Conservation (phyloP, 1,140 invertebrate genomes). For the Chlorops oryzae region DNA sequence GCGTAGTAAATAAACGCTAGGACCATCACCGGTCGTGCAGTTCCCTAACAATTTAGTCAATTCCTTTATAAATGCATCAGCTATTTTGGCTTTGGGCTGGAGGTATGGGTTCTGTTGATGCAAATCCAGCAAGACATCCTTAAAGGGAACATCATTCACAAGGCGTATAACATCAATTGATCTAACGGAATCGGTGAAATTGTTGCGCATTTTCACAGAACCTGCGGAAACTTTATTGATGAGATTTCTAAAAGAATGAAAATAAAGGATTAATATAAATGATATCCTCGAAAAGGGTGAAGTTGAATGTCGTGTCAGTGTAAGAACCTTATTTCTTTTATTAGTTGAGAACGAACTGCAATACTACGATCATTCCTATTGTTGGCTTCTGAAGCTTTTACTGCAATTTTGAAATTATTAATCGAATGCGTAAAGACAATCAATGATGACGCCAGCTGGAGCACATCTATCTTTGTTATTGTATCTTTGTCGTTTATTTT, state of each 20-base stretch:
- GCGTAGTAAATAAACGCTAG: constrained; percentile 19
- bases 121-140: constrained; percentile 25
- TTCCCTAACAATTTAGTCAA: constrained; percentile 20
- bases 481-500: constrained; percentile 31
- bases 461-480: constrained; percentile 23
- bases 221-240: constrained; percentile 1
- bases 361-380: constrained; percentile 20
- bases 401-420: constrained; percentile 33
- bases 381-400: no score
- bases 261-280: not conserved
- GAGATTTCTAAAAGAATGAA: constrained; percentile 7
- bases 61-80: constrained; percentile 14
- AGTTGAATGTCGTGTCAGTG: not conserved
- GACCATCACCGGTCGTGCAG: constrained; percentile 11
- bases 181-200: no score
- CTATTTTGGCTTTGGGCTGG: constrained; percentile 8
- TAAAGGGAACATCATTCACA: constrained; percentile 38
- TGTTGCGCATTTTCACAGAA: not conserved
- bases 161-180: constrained; percentile 36
- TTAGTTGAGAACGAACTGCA: constrained; percentile 18
- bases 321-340: constrained; percentile 20
- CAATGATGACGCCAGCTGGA: constrained; percentile 32
- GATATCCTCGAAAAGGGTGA: not conserved
- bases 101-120: constrained; percentile 25
- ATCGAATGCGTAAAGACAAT: constrained; percentile 37